phyloP scores from a whole-genome alignment of 2,797 vertebrate genomes.

The Sardinella longiceps region DNA sequence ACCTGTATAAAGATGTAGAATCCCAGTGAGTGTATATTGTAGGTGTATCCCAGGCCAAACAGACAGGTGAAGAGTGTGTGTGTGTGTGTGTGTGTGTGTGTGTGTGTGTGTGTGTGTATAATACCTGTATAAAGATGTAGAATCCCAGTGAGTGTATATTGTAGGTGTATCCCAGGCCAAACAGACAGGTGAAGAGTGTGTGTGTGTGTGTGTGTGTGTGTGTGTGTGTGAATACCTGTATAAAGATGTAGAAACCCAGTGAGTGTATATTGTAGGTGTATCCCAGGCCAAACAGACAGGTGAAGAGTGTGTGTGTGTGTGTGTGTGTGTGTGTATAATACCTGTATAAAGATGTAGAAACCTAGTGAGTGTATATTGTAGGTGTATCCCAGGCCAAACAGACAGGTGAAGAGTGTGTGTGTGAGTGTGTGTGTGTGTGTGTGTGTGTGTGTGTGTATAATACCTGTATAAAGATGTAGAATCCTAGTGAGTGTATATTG shows the following conservation, averaged over 20 bases:
- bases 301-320: background rate
- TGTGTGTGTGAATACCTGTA: background rate
- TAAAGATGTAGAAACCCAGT: background rate
- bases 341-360: background rate
- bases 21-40: constrained; percentile 85
- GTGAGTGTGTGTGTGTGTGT: too few species aligned
- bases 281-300: too few species aligned
- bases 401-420: too few species aligned
- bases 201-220: background rate
- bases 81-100: too few species aligned
- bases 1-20: constrained; percentile 90
- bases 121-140: background rate
- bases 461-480: background rate
- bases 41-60: too few species aligned
- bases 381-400: too few species aligned
- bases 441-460: too few species aligned
- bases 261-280: background rate
- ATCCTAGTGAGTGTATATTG: background rate
- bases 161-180: background rate
- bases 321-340: background rate
- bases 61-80: too few species aligned
- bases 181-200: too few species aligned
- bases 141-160: background rate
- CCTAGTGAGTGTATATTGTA: background rate
- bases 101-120: too few species aligned